Base-by-base conservation (phyloP, 53 echinoderm and acorn worm species). In the Hippasteria phrygiana region DNA sequence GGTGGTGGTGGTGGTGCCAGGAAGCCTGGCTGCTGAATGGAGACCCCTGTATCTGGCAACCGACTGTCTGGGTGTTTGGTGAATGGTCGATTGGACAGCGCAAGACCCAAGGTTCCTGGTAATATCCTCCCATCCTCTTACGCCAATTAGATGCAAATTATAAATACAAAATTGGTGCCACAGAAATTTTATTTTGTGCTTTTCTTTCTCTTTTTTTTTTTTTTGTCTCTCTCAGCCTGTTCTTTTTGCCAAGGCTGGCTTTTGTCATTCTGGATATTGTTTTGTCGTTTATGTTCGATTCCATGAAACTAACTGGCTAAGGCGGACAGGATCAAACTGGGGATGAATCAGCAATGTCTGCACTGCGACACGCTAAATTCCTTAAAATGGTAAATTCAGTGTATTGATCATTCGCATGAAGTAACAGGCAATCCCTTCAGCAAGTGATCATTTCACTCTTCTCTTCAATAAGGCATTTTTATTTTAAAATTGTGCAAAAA, bases 81-180 rank as follows among this genome's bases (percentile, higher is more conserved):
- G 20, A 48, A 71, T 38, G 85, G 71, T 51, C 85, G 51, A 85
- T 85, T 71, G 85, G 39, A 50, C 85, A 85, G 36, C 83, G 46
- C 69, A 62, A 32, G 43, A 62, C 64, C 4, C 43, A 45, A 83
- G 48, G 67, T 14, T 34, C 48, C 66, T 59, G n/a, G n/a, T n/a
- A 20, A 24, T 27, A 28, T 17, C 27, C 17, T 46, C 40, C 69
- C 24, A 33, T 22, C 33, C 43, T 83, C 66, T 83, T 83, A 47
- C 69, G 83, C 41, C 71, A 85, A 85, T 85, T 85, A 85, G 70
- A 70, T 71, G 50, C 85, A 85, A 85, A 85, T 85, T 85, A 85
- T 36, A 48, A 50, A 37, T 31, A 48, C 70, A 35, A 85, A 69
- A 85, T 85, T 85, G 71, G 70, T 67, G 85, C 85, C 71, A 22